A percentile compares a stretch with the other conserved stretches of the same genome.
Conservation (phyloP, 2,888 invertebrate species). For the Anoncus sp. region DNA sequence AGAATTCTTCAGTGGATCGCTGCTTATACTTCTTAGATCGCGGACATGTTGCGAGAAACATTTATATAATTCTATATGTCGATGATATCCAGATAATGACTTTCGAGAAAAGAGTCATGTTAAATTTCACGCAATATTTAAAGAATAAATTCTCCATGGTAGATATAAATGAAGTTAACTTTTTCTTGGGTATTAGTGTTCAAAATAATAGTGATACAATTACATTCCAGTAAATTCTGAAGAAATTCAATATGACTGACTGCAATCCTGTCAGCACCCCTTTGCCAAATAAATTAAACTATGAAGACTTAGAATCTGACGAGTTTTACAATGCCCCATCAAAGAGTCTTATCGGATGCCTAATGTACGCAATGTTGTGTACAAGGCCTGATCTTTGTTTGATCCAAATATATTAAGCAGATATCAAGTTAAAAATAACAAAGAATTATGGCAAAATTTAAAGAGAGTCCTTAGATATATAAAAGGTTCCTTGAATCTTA, state of each 20-base stretch:
- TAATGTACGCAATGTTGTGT: slow-evolving; percentile 46
- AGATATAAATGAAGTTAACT: too few relatives aligned
- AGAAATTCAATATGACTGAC: slow-evolving; percentile 16
- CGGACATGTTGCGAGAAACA: slow-evolving; percentile 38
- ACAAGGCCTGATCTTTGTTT: slow-evolving; percentile 45
- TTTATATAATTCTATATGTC: slow-evolving; percentile 55
- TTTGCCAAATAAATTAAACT: slow-evolving; percentile 15
- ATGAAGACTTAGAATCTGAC: slow-evolving; percentile 19
- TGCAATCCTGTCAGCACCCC: slow-evolving; percentile 22
- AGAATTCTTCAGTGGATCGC: slow-evolving; percentile 54
- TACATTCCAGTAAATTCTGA: slow-evolving; percentile 13
- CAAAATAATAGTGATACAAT: too few relatives aligned
- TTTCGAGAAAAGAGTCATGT: too few relatives aligned
- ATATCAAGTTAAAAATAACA: slow-evolving; percentile 27
- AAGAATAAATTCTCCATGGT: too few relatives aligned
- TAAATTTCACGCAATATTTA: neutral
- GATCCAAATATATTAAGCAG: slow-evolving; percentile 35
- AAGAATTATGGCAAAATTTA: slow-evolving; percentile 32
- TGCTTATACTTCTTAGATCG: slow-evolving; percentile 42
- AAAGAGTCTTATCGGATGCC: slow-evolving; percentile 34
- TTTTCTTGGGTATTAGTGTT: too few relatives aligned
- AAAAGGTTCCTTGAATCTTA: slow-evolving; percentile 16
- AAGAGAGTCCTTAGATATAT: slow-evolving; percentile 47
- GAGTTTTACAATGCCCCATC: slow-evolving; percentile 3
- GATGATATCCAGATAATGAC: slow-evolving; percentile 27